phyloP scores from a whole-genome alignment of 2,113 vertebrate species.

The Pedionomus torquatus region DNA sequence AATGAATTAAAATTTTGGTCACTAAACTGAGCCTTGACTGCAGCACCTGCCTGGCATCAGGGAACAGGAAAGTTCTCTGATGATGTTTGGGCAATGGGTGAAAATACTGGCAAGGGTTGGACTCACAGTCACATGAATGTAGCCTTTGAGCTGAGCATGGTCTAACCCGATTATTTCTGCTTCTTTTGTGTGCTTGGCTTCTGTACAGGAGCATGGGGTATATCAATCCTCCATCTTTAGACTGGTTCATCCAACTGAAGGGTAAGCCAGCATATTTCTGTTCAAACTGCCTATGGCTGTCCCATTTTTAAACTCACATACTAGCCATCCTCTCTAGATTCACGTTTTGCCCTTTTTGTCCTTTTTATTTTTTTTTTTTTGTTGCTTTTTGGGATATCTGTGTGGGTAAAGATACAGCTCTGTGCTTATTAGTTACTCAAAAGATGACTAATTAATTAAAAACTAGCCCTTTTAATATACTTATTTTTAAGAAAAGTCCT shows the following conservation, averaged over 20 bases:
- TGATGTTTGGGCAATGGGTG: neutral
- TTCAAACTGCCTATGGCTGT: neutral
- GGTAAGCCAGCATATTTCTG: neutral
- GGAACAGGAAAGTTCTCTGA: neutral
- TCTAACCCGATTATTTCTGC: neutral
- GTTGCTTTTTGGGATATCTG: neutral
- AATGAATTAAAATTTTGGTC: neutral
- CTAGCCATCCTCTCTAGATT: neutral
- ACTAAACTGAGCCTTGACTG: neutral
- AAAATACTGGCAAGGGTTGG: neutral
- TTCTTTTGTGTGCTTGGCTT: neutral
- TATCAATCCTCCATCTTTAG: neutral
- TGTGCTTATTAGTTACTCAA: neutral
- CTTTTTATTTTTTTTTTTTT: neutral
- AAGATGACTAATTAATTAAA: neutral
- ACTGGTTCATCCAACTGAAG: neutral
- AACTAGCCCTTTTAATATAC: neutral
- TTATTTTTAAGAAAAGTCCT: neutral
- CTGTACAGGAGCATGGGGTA: too few relatives aligned
- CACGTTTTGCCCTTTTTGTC: neutral
- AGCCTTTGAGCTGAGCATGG: neutral
- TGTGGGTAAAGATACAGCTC: neutral
- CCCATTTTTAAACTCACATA: neutral
- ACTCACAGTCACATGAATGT: rapidly evolving
- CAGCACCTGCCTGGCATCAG: rapidly evolving